Evolutionary conservation across 64 coral and sea anemone genomes (phyloP).

Genomic region (Montipora foliosa): DNA sequence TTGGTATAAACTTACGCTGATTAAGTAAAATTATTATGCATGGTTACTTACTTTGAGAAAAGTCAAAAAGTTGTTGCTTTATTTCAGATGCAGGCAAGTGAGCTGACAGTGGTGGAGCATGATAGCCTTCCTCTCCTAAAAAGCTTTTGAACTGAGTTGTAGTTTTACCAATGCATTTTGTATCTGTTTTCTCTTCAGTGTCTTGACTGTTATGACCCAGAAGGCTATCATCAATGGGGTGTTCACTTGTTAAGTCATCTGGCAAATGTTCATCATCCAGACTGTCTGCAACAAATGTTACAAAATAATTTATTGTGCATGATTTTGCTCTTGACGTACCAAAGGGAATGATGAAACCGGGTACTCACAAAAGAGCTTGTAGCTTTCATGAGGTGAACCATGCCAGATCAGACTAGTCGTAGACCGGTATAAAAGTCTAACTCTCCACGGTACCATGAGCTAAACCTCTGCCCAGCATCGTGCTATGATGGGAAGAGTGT

Average conservation of each 20-base stretch:
- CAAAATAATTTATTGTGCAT: background rate
- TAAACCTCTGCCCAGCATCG: too few species aligned
- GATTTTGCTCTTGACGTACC: background rate
- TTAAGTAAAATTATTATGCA: too few species aligned
- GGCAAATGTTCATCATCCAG: background rate
- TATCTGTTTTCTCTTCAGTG: background rate
- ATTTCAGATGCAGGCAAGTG: slow-evolving; percentile 45
- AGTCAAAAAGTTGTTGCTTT: slow-evolving; percentile 81
- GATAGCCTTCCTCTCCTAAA: slow-evolving; percentile 69
- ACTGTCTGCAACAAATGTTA: background rate
- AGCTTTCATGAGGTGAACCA: background rate
- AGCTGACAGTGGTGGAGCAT: slow-evolving; percentile 35
- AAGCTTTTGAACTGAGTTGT: slow-evolving; percentile 80
- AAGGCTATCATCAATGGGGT: background rate
- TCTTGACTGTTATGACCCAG: background rate
- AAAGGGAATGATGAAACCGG: background rate
- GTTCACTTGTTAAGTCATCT: background rate
- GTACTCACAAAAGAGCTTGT: too few species aligned
- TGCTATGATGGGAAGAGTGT: too few species aligned
- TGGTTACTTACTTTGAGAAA: slow-evolving; percentile 44
- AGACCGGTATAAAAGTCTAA: too few species aligned
- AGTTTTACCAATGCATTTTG: background rate
- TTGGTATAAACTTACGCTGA: too few species aligned
- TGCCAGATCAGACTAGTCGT: too few species aligned
- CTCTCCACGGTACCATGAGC: too few species aligned